Evolutionary conservation across 2,113 vertebrate genomes (phyloP).

Genomic region (Periophthalmodon schlosseri): DNA sequence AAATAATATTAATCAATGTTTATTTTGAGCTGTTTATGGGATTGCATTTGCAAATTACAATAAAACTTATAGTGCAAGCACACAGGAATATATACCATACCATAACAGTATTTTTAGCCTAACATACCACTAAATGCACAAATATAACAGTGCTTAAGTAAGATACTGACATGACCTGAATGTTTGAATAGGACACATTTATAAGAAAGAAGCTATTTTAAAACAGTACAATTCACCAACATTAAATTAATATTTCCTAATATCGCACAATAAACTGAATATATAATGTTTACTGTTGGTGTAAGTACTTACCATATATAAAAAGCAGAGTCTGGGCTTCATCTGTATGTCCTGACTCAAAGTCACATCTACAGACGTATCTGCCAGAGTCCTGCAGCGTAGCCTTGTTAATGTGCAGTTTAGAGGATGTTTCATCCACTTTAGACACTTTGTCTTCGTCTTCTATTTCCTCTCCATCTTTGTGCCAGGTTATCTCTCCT

Average conservation of each 20-base stretch:
- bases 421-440: conserved; percentile 62
- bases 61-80: neutral
- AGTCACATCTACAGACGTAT: conserved; percentile 64
- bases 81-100: too few species aligned
- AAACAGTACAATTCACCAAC: neutral
- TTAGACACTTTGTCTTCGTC: conserved; percentile 17
- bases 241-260: neutral
- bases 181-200: neutral
- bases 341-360: neutral
- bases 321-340: neutral
- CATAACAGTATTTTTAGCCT: too few species aligned
- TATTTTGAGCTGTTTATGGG: neutral
- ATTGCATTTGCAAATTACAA: too few species aligned
- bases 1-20: neutral
- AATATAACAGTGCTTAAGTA: neutral
- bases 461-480: conserved; percentile 52
- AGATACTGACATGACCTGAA: neutral
- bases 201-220: neutral
- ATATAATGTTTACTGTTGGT: neutral
- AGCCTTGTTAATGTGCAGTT: conserved; percentile 48
- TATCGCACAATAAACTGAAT: neutral
- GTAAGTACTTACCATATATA: conserved; percentile 65
- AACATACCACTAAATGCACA: neutral
- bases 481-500: conserved; percentile 62
- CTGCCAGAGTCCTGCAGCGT: conserved; percentile 43